phyloP scores from a whole-genome alignment of 1,140 invertebrate genomes.

The Nilaparvata lugens region DNA sequence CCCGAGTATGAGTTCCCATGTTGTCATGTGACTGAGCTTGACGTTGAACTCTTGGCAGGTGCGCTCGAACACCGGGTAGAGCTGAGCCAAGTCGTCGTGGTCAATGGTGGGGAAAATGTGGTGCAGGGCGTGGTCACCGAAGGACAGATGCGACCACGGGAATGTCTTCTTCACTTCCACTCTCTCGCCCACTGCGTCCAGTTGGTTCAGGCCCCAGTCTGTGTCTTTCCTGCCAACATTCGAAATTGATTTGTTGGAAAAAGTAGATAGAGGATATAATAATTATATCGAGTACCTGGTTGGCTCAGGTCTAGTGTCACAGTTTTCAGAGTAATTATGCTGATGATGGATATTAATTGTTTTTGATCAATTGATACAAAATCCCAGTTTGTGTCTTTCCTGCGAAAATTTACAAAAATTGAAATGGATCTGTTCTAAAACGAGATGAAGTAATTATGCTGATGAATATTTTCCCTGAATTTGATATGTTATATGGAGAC shows the following conservation, averaged over 20 bases:
- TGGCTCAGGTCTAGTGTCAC: no score
- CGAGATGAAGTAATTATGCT: no score
- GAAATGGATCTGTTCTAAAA: no score
- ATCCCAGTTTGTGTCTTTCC: conserved; percentile 59
- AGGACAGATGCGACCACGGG: conserved; percentile 57
- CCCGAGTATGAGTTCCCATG: conserved; percentile 53
- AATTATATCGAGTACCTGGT: no score
- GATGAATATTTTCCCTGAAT: no score
- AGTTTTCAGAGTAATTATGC: no score
- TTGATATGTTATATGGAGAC: no score
- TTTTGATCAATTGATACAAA: no score
- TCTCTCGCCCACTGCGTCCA: conserved; percentile 65
- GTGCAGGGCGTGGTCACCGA: conserved; percentile 68
- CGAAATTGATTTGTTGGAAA: no score
- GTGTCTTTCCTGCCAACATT: conserved; percentile 44
- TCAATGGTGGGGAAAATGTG: conserved; percentile 76
- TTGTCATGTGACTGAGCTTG: conserved; percentile 42
- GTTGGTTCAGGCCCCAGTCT: conserved; percentile 70
- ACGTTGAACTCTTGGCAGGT: conserved; percentile 60
- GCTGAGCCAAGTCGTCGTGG: conserved; percentile 49
- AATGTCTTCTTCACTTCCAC: conserved; percentile 56
- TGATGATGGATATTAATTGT: no score
- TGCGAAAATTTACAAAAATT: no score
- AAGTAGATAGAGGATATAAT: no score
- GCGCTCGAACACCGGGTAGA: conserved; percentile 53